A percentile compares a stretch with the other conserved stretches of the same genome.
Evolutionary conservation across 2,113 vertebrate species (phyloP).

Genomic region (Syngnathus scovelli): DNA sequence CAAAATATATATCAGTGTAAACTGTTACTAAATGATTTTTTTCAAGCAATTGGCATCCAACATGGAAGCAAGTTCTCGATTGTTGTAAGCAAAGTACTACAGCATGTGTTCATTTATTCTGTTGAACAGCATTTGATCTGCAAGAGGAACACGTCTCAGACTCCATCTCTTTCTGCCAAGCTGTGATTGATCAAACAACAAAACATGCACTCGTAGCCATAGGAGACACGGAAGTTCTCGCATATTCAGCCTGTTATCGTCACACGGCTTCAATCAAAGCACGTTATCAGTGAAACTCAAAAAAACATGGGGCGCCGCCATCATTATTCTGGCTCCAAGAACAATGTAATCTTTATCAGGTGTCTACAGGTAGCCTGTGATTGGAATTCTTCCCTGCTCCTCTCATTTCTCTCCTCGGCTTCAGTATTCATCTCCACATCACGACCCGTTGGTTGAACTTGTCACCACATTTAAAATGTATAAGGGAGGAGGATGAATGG

Average conservation of each 20-base stretch:
- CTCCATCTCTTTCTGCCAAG: conserved; percentile 2
- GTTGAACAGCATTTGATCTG: conserved; percentile 1
- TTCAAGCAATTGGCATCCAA: conserved; percentile 1
- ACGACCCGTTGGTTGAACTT: conserved; percentile 35
- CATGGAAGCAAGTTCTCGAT: not conserved
- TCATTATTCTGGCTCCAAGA: conserved; percentile 14
- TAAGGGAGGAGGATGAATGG: not conserved
- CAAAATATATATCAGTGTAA: too few relatives aligned
- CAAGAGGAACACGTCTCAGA: conserved; percentile 2
- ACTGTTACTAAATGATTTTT: too few relatives aligned
- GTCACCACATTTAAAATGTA: not conserved
- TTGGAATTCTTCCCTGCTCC: conserved; percentile 18
- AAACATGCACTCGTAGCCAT: not conserved
- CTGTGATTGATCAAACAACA: conserved; percentile 6
- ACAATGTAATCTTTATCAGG: conserved; percentile 15
- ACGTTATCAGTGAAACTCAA: conserved; percentile 18
- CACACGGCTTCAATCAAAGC: conserved; percentile 16
- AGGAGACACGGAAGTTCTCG: conserved; percentile 10
- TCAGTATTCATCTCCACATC: conserved; percentile 23
- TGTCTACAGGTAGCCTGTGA: conserved; percentile 22
- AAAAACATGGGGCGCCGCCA: conserved; percentile 16
- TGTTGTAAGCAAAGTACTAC: not conserved
- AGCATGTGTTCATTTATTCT: conserved; percentile 20
- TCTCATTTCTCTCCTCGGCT: conserved; percentile 20
- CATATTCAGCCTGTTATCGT: conserved; percentile 20